Evolutionary conservation across 2,797 vertebrate genomes (phyloP).

Genomic region (Spatula clypeata): DNA sequence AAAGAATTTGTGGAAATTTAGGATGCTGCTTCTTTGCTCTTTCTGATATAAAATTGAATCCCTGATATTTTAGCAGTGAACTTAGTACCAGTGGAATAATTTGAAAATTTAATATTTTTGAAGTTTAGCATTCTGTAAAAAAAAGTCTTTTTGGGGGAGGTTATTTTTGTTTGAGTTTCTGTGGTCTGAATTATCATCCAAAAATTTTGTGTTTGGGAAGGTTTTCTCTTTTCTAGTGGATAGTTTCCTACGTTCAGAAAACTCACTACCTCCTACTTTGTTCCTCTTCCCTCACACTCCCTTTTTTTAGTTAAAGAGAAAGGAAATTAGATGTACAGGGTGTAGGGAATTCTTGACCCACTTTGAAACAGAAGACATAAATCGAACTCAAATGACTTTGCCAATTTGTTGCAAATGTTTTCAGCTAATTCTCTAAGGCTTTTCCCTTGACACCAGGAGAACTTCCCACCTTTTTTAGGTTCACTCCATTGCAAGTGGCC

Average conservation of each 20-base stretch:
- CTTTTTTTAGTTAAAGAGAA: constrained; percentile 12
- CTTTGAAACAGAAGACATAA: constrained; percentile 52
- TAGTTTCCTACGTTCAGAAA: not conserved
- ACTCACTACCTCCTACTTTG: not conserved
- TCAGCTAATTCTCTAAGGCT: constrained; percentile 25
- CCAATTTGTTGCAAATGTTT: constrained; percentile 53
- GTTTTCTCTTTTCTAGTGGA: not conserved
- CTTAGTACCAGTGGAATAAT: not conserved
- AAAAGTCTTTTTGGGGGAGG: not conserved
- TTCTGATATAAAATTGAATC: not conserved
- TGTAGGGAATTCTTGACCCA: not conserved
- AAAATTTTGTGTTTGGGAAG: not conserved
- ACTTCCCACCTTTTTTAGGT: constrained; percentile 45
- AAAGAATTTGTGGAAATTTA: not conserved
- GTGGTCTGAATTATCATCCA: not conserved
- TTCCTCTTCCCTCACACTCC: not conserved
- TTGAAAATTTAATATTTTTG: not conserved
- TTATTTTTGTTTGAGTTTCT: not conserved
- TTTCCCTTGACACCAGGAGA: constrained; percentile 42
- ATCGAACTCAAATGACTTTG: not conserved
- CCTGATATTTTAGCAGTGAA: not conserved
- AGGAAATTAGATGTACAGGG: not conserved
- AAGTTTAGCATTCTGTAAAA: not conserved
- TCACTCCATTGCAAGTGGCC: constrained; percentile 4
- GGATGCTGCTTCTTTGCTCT: not conserved